Percentiles rank a stretch among this genome's conserved stretches.
Conservation (phyloP, 2,888 invertebrate genomes). For the Limnephilus lunatus region DNA sequence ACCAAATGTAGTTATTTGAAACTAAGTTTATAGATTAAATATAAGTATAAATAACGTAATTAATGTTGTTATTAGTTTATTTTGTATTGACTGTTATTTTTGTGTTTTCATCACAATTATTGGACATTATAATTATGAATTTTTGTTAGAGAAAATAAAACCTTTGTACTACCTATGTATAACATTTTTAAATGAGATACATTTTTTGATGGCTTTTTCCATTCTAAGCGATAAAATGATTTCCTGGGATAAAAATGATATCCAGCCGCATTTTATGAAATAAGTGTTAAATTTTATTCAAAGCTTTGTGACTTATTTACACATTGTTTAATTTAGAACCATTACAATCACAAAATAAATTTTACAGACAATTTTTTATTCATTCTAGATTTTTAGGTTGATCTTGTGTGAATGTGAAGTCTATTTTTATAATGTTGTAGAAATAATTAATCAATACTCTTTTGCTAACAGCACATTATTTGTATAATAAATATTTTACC, state of each 20-base stretch:
- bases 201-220: background rate
- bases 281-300: background rate
- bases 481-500: background rate
- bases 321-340: background rate
- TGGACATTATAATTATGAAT: too few species aligned
- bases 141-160: too few species aligned
- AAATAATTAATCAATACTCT: background rate
- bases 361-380: background rate
- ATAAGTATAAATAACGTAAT: background rate
- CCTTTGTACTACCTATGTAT: background rate
- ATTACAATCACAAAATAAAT: background rate
- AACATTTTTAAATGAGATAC: background rate
- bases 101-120: background rate
- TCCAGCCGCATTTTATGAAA: background rate
- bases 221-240: background rate
- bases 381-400: background rate
- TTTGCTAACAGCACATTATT: background rate
- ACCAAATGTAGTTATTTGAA: slow-evolving; percentile 36
- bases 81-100: background rate
- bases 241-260: too few species aligned
- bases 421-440: background rate
- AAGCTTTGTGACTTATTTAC: background rate
- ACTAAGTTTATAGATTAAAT: slow-evolving; percentile 23
- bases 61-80: background rate
- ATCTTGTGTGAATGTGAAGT: background rate